A percentile compares a stretch with the other conserved stretches of the same genome.
phyloP scores from a whole-genome alignment of 1,140 invertebrate genomes.

The Solenopsis fugax region DNA sequence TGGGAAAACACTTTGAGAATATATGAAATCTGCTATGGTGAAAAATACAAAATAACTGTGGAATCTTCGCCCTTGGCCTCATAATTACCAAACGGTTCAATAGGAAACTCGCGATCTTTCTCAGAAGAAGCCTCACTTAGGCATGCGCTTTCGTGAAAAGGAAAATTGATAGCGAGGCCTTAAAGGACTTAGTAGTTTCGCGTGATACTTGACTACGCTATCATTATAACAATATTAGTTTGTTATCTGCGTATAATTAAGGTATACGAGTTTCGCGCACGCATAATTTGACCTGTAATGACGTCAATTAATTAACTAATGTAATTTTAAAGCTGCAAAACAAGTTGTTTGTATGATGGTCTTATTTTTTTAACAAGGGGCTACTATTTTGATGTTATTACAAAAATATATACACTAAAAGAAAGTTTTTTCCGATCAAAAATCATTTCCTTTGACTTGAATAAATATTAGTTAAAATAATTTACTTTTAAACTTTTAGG shows the following conservation, averaged over 20 bases:
- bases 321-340: not conserved
- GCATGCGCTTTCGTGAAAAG: conserved; percentile 33
- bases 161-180: no score
- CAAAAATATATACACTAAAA: not conserved
- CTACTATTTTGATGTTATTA: not conserved
- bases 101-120: conserved; percentile 48
- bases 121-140: conserved; percentile 58
- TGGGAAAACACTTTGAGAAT: not conserved
- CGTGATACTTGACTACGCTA: not conserved
- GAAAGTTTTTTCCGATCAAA: no score
- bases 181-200: not conserved
- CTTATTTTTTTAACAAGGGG: not conserved
- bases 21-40: conserved; percentile 29
- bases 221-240: not conserved
- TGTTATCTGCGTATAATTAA: conserved; percentile 26
- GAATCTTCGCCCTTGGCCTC: conserved; percentile 71
- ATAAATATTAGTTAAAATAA: no score
- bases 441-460: no score
- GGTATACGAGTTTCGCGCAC: no score
- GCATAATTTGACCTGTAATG: conserved; percentile 14
- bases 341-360: not conserved
- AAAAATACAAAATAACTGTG: conserved; percentile 70
- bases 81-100: conserved; percentile 57
- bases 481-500: no score
- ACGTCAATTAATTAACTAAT: conserved; percentile 41